A percentile compares a stretch with the other conserved stretches of the same genome.
These are phyloP conservation scores for Drosophila busckii DNA, from an alignment of 1,140 invertebrate species.

Conservation along the genomic window DNA sequence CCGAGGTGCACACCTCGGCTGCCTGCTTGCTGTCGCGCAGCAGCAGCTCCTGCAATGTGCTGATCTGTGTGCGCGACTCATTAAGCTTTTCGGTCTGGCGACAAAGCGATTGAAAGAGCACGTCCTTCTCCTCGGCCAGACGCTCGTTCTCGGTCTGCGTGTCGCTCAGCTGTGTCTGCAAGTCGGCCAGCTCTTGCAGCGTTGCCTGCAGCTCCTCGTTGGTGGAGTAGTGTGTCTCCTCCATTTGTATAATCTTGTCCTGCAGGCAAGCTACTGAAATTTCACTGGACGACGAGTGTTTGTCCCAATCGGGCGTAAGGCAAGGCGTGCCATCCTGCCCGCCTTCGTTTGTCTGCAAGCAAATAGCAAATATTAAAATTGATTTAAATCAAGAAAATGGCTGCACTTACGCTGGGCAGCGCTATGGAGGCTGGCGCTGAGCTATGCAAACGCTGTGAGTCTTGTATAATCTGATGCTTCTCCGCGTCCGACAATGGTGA, in stretches of 20 bases:
- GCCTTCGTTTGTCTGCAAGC: conserved; percentile 34
- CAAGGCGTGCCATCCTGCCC: conserved; percentile 81
- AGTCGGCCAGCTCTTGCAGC: conserved; percentile 92
- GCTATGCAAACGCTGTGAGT: conserved; percentile 84
- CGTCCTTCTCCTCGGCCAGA: conserved; percentile 91
- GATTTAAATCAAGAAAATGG: conserved; percentile 7
- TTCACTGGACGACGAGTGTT: conserved; percentile 92
- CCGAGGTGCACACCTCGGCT: conserved; percentile 83
- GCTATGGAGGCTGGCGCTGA: conserved; percentile 83
- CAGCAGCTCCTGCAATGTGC: conserved; percentile 86
- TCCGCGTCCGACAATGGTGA: conserved; percentile 90
- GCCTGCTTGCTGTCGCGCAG: conserved; percentile 82
- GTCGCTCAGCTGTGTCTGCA: conserved; percentile 91
- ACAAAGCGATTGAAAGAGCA: conserved; percentile 93
- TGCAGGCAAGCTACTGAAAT: conserved; percentile 95
- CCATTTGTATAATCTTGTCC: conserved; percentile 91
- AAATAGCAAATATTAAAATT: neutral
- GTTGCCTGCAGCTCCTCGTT: conserved; percentile 97
- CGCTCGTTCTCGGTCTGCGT: conserved; percentile 92
- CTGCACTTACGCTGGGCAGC: conserved; percentile 80
- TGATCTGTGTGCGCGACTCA: conserved; percentile 85
- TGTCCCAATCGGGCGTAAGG: conserved; percentile 90
- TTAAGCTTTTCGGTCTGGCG: conserved; percentile 94
- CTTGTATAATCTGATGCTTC: conserved; percentile 86
- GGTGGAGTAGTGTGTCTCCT: conserved; percentile 85